These are phyloP conservation scores for Gasteruption jaculator DNA, from an alignment of 2,888 invertebrate genomes.

Conservation along the genomic window DNA sequence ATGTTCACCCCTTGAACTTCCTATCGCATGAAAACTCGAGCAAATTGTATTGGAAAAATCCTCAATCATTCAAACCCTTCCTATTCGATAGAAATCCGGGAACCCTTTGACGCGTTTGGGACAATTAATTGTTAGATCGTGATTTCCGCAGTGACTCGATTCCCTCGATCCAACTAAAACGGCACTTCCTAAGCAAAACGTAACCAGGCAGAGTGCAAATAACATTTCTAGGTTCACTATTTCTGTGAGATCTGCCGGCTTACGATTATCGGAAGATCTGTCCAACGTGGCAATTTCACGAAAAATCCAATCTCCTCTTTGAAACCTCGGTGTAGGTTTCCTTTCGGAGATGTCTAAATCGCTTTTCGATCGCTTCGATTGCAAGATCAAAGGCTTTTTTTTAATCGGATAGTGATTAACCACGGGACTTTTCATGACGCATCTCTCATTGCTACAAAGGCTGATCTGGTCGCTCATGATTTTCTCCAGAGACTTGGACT, in stretches of 20 bases:
- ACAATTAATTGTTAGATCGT: no score
- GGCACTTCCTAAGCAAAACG: constrained; percentile 31
- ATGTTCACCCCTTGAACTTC: no score
- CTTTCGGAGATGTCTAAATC: constrained; percentile 38
- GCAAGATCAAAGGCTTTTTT: constrained; percentile 18
- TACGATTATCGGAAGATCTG: constrained; percentile 34
- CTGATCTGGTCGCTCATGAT: constrained; percentile 5
- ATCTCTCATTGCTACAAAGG: background rate
- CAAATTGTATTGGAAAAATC: no score
- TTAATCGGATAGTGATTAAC: constrained; percentile 16
- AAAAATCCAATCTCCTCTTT: constrained; percentile 34
- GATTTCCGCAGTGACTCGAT: no score
- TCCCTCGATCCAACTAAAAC: no score
- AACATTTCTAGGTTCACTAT: constrained; percentile 10
- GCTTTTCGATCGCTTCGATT: constrained; percentile 33
- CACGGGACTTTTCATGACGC: constrained; percentile 1
- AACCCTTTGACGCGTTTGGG: no score
- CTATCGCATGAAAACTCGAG: no score
- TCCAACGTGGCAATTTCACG: constrained; percentile 35
- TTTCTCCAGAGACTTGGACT: constrained; percentile 30
- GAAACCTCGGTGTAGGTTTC: constrained; percentile 37
- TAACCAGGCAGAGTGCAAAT: constrained; percentile 38
- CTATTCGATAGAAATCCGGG: no score
- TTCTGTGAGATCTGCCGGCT: constrained; percentile 29
- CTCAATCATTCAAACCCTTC: no score